Percentiles rank a stretch among this genome's conserved stretches.
Conservation (phyloP, 2,888 invertebrate genomes). For the Heliothis peltigera region DNA sequence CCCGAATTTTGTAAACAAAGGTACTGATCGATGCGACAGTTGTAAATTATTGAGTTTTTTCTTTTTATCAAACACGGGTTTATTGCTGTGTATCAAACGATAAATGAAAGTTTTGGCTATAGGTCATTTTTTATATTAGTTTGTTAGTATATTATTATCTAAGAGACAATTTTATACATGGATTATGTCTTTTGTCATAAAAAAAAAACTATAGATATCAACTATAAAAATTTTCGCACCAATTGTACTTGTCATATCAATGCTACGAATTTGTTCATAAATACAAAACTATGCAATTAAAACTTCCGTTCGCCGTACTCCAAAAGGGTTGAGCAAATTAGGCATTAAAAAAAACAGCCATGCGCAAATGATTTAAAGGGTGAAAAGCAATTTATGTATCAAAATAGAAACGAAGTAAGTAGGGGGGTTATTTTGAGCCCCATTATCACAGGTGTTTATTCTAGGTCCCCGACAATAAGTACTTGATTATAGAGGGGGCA, state of each 20-base stretch:
- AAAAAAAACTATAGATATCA: slow-evolving; percentile 17
- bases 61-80: not conserved
- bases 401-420: slow-evolving; percentile 45
- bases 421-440: slow-evolving; percentile 29
- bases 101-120: too few relatives aligned
- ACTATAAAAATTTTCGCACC: slow-evolving; percentile 6
- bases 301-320: slow-evolving; percentile 48
- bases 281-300: slow-evolving; percentile 58
- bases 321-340: slow-evolving; percentile 59
- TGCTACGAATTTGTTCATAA: slow-evolving; percentile 51
- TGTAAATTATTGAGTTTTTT: not conserved
- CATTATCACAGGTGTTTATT: slow-evolving; percentile 56
- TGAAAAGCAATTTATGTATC: slow-evolving; percentile 49
- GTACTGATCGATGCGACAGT: not conserved
- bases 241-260: slow-evolving; percentile 54
- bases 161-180: too few relatives aligned
- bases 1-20: not conserved
- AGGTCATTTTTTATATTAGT: too few relatives aligned
- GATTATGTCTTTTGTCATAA: too few relatives aligned
- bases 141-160: too few relatives aligned
- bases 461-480: slow-evolving; percentile 43
- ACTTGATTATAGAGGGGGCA: slow-evolving; percentile 38
- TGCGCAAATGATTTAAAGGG: slow-evolving; percentile 55
- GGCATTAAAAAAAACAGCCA: slow-evolving; percentile 49
- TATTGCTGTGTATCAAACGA: too few relatives aligned